phyloP scores from a whole-genome alignment of 37 sponge, comb jelly and placozoan species.

The Tethya wilhelma region DNA sequence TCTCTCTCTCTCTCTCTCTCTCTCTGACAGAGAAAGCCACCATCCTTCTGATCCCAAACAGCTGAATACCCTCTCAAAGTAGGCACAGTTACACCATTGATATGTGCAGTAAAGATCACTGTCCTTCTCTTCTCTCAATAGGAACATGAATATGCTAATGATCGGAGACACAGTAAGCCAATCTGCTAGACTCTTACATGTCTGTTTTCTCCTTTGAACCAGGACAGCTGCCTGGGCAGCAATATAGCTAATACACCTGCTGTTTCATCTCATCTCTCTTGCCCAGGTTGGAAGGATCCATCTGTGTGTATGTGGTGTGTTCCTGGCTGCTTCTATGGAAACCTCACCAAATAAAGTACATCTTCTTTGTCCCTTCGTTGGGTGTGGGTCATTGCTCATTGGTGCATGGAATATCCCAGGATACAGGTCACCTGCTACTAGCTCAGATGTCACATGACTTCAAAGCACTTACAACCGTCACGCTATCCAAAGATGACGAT shows the following conservation, averaged over 20 bases:
- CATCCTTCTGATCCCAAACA: constrained; percentile 18
- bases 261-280: too few species aligned
- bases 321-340: constrained; percentile 26
- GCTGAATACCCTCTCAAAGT: background rate
- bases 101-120: background rate
- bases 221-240: too few species aligned
- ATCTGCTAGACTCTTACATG: too few species aligned
- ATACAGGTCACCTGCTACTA: constrained; percentile 20
- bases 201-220: too few species aligned
- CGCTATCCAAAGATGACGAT: background rate
- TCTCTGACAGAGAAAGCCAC: background rate
- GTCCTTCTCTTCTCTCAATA: too few species aligned
- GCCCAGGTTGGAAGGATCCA: constrained; percentile 71
- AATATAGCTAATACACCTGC: too few species aligned
- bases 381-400: background rate
- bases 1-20: background rate
- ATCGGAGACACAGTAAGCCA: too few species aligned
- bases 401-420: background rate
- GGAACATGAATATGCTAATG: too few species aligned
- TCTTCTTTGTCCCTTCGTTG: background rate
- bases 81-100: background rate
- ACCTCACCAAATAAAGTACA: background rate
- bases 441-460: constrained; percentile 35
- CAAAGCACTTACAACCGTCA: constrained; percentile 4
- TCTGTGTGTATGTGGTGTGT: constrained; percentile 59